phyloP scores from a whole-genome alignment of 2,113 vertebrate genomes.

The Tor tambroides region DNA sequence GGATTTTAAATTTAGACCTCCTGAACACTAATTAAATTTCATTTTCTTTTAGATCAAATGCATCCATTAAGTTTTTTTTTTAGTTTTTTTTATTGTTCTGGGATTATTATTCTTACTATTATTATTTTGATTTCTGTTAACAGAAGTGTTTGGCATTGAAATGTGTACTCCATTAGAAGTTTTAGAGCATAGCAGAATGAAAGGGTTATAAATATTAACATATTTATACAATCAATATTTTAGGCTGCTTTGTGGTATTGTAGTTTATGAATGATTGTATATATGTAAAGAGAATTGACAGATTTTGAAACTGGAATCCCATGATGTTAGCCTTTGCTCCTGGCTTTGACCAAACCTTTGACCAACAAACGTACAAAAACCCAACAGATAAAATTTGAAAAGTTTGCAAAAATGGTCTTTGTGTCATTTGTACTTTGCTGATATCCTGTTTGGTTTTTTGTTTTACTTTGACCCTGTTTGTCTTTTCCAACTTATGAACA shows the following conservation, averaged over 20 bases:
- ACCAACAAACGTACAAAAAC: conserved; percentile 43
- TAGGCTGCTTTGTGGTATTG: conserved; percentile 69
- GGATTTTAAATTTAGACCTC: neutral
- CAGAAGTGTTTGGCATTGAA: conserved; percentile 18
- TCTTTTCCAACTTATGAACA: neutral
- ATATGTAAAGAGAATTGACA: conserved; percentile 67
- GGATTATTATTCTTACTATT: neutral
- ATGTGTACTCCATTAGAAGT: conserved; percentile 22
- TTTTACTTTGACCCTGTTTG: neutral
- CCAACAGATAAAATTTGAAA: conserved; percentile 68
- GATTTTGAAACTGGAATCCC: conserved; percentile 62
- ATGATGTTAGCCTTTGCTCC: conserved; percentile 71
- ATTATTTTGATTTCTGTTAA: neutral
- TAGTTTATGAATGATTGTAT: conserved; percentile 70
- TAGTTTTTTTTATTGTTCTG: neutral
- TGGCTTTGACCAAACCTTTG: conserved; percentile 63
- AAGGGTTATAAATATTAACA: conserved; percentile 68
- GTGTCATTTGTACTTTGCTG: neutral
- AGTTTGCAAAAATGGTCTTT: conserved; percentile 66
- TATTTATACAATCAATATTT: conserved; percentile 77
- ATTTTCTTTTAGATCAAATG: neutral
- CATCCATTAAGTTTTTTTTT: neutral
- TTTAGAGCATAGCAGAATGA: conserved; percentile 55
- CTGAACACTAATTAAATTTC: neutral
- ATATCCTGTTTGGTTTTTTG: neutral